Base-by-base conservation (phyloP, 2,113 vertebrate genomes). In the Malurus alboscapulatus region DNA sequence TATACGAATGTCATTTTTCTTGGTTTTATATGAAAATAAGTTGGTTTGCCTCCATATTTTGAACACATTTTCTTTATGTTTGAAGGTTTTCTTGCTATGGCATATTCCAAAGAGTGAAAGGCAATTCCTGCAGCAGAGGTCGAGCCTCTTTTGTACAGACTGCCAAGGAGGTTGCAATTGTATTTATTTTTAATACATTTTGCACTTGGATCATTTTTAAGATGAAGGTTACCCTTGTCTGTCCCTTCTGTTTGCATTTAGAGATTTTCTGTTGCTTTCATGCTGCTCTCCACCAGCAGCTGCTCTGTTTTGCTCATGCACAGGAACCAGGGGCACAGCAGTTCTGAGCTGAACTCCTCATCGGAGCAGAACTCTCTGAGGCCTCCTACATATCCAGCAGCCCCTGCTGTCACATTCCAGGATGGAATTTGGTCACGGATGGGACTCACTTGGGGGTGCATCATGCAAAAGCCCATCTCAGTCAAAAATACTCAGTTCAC, bases 351-450 rank as follows among this genome's bases (percentile, higher is more conserved):
- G 38, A 87, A 45, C 72, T 85, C 20, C 69, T 85, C 36, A 38
- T 82, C 44, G 90, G 57, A 75, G 69, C 68, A 74, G 75, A 83
- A 45, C 44, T 22, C 61, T 36, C 32, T 67, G 57, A 77, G 71
- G 61, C 78, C 76, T 93, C 58, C 65, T 62, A 26, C 51, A 0
- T 25, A 48, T 2, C 58, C 55, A 57, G 67, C 62, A 94, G 34
- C 78, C 44, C 42, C 47, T 34, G 44, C 66, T 81, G 38, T 93
- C 58, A 65, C 55, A 92, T 86, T 74, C 73, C 84, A 85, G 88
- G 85, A 83, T 27, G 86, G 93, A 97, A 96, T 55, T 96, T 69
- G 91, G 93, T 90, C 97, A 96, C 94, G 96, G 94, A 84, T 96
- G 94, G 89, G 91, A 92, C 87, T 87, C 54, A 17, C 38, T 21